phyloP scores from a whole-genome alignment of 2,113 vertebrate genomes.

The Larimichthys polyactis region DNA sequence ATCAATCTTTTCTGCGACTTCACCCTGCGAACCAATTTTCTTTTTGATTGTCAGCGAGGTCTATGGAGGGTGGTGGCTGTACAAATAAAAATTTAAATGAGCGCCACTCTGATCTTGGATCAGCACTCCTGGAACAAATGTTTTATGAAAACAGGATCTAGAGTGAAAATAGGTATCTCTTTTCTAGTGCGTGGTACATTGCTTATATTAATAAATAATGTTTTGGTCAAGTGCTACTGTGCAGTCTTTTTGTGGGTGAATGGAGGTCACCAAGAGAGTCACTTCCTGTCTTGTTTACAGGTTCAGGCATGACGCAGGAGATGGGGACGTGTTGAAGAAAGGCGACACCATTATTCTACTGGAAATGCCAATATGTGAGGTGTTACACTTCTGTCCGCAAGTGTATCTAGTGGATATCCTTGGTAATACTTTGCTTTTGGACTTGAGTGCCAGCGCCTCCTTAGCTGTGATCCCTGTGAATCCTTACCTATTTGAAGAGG shows the following conservation, averaged over 20 bases:
- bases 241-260: slow-evolving; percentile 52
- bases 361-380: background rate
- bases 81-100: too few relatives aligned
- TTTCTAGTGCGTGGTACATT: slow-evolving; percentile 79
- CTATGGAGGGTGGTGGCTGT: slow-evolving; percentile 1
- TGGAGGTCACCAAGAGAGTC: background rate
- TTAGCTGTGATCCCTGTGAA: background rate
- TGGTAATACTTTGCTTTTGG: background rate
- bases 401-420: background rate
- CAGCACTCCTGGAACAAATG: slow-evolving; percentile 49
- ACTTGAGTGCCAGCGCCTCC: background rate
- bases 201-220: slow-evolving; percentile 80
- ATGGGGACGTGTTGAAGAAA: background rate
- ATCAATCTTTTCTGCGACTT: background rate
- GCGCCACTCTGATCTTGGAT: slow-evolving; percentile 61
- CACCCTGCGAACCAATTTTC: slow-evolving; percentile 1
- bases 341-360: background rate
- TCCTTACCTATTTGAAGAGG: background rate
- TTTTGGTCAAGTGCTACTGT: slow-evolving; percentile 76
- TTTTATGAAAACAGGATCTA: slow-evolving; percentile 68
- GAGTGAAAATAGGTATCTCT: slow-evolving; percentile 70
- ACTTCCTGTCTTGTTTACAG: background rate
- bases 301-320: background rate
- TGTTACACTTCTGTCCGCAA: background rate
- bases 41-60: slow-evolving; percentile 31